Evolutionary conservation across 1,140 invertebrate genomes (phyloP).

Genomic region (Pseudachorutes palmiensis): DNA sequence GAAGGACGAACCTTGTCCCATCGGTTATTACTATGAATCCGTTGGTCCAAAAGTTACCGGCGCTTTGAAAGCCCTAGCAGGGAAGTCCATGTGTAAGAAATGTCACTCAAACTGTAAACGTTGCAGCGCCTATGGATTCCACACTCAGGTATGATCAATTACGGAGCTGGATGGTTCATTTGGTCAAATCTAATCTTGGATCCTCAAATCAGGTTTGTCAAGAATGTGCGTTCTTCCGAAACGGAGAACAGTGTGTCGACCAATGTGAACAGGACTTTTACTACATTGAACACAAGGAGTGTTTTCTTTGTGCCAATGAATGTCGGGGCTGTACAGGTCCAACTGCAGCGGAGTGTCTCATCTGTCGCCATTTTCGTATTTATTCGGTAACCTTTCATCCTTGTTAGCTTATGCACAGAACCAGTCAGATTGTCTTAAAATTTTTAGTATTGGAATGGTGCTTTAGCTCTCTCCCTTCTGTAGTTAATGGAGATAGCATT

Average conservation of each 20-base stretch:
- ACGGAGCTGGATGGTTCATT: neutral
- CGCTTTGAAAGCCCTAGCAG: slow-evolving; percentile 57
- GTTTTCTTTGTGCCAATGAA: slow-evolving; percentile 68
- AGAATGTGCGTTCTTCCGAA: slow-evolving; percentile 73
- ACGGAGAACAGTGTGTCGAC: slow-evolving; percentile 81
- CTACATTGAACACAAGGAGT: slow-evolving; percentile 65
- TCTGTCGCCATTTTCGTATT: slow-evolving; percentile 78
- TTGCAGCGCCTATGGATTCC: slow-evolving; percentile 79
- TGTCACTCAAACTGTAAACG: slow-evolving; percentile 83
- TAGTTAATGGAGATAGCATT: neutral
- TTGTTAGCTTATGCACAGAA: no score
- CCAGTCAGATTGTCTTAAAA: no score
- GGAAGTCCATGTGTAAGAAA: slow-evolving; percentile 73
- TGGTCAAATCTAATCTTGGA: no score
- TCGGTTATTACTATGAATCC: no score
- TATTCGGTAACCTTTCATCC: slow-evolving; percentile 56
- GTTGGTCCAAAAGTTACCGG: slow-evolving; percentile 45
- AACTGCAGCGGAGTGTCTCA: slow-evolving; percentile 63
- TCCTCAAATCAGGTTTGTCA: slow-evolving; percentile 60
- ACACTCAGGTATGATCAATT: slow-evolving; percentile 53
- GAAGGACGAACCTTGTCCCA: slow-evolving; percentile 68
- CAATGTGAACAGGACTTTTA: slow-evolving; percentile 71
- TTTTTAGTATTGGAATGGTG: no score
- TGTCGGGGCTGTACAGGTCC: slow-evolving; percentile 78
- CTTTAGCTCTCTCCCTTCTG: neutral